Evolutionary conservation across 1,140 invertebrate genomes (phyloP).

Genomic region (Chrysoperla carnea): DNA sequence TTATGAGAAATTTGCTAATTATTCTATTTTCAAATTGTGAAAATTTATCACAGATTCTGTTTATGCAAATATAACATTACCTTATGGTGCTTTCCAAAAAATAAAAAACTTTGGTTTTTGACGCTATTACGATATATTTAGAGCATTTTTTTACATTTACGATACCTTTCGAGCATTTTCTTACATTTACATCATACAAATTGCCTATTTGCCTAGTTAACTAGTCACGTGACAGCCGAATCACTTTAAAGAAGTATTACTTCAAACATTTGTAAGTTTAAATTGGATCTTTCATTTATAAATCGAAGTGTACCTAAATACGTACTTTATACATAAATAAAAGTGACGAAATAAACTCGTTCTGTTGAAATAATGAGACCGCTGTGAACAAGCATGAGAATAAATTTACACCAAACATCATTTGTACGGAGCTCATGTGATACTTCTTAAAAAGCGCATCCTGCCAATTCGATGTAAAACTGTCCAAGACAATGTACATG

Average conservation of each 20-base stretch:
- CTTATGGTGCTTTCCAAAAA: too few relatives aligned
- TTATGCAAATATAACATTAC: not conserved
- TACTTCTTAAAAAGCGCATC: slow-evolving; percentile 74
- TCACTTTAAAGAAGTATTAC: too few relatives aligned
- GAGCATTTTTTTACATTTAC: too few relatives aligned
- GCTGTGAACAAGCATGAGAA: slow-evolving; percentile 87
- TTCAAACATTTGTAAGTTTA: not conserved
- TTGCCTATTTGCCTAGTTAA: too few relatives aligned
- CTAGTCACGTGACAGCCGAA: too few relatives aligned
- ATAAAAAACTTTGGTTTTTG: too few relatives aligned
- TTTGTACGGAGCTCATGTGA: slow-evolving; percentile 72
- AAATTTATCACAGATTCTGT: slow-evolving; percentile 1
- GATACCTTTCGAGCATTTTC: too few relatives aligned
- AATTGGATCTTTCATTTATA: not conserved
- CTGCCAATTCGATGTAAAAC: slow-evolving; percentile 98
- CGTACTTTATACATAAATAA: slow-evolving; percentile 53
- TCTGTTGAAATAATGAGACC: slow-evolving; percentile 75
- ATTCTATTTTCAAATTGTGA: not conserved
- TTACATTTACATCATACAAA: too few relatives aligned
- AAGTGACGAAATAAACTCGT: slow-evolving; percentile 57
- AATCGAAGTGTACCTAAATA: not conserved
- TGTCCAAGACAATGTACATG: slow-evolving; percentile 88
- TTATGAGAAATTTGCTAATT: not conserved
- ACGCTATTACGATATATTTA: too few relatives aligned
- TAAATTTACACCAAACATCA: slow-evolving; percentile 96